Conservation (phyloP, 2,888 invertebrate species). For the Gari tellinella region DNA sequence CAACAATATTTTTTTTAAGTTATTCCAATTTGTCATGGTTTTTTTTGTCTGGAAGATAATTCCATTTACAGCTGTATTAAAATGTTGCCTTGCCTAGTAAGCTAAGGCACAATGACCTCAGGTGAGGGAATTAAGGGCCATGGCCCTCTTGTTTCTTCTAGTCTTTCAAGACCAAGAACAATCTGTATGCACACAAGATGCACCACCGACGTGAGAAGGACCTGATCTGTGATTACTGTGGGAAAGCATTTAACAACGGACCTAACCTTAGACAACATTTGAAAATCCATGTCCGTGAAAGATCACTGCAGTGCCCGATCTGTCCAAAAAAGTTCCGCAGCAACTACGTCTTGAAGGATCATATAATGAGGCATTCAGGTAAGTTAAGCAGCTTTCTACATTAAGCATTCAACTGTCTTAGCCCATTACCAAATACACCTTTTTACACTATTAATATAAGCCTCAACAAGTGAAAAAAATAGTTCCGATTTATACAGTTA, state of each 20-base stretch:
- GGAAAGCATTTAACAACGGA: constrained; percentile 45
- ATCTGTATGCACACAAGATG: constrained; percentile 30
- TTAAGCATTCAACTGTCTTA: no score
- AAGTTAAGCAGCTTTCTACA: not conserved
- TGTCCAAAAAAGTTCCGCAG: constrained; percentile 45
- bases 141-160: constrained; percentile 1
- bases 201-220: constrained; percentile 28
- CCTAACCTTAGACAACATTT: constrained; percentile 41
- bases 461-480: no score
- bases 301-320: constrained; percentile 36
- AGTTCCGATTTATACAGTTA: no score
- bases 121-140: no score
- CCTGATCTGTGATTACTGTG: constrained; percentile 32
- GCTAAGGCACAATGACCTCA: no score
- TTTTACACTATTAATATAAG: no score
- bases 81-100: no score
- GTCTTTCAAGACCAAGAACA: constrained; percentile 36
- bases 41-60: no score
- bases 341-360: constrained; percentile 40
- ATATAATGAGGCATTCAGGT: constrained; percentile 50
- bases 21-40: no score
- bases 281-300: constrained; percentile 35
- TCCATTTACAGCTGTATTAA: no score
- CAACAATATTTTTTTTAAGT: no score
- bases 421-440: no score